Conservation (phyloP, 2,797 vertebrate genomes). For the Melanotaenia nigrans region DNA sequence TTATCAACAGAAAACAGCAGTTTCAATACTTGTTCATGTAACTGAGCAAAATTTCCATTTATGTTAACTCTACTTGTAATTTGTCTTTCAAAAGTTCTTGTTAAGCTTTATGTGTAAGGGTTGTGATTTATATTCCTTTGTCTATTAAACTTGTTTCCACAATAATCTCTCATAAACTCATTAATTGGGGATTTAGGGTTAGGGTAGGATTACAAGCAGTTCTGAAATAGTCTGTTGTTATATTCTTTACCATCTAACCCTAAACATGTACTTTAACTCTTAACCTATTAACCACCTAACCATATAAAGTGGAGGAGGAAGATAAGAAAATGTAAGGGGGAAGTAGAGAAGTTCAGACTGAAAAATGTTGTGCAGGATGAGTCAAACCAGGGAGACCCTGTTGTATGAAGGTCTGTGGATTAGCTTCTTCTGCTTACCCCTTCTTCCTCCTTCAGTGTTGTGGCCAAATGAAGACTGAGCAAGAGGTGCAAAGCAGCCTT, state of each 20-base stretch:
- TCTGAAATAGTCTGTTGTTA: too few relatives aligned
- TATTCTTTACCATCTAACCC: not conserved
- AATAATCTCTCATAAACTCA: not conserved
- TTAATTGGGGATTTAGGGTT: not conserved
- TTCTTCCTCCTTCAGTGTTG: not conserved
- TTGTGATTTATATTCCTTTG: not conserved
- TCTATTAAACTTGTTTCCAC: not conserved
- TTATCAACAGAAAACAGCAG: not conserved
- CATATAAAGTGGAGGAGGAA: not conserved
- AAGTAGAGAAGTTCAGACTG: not conserved
- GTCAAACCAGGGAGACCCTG: not conserved
- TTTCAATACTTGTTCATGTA: not conserved
- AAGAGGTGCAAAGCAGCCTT: not conserved
- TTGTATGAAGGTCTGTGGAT: not conserved
- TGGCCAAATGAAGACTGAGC: not conserved
- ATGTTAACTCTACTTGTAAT: not conserved
- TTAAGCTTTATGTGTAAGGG: not conserved
- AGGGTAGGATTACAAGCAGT: not conserved
- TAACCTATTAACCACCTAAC: not conserved
- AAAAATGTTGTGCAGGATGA: not conserved
- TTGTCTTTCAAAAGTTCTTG: not conserved
- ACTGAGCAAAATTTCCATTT: not conserved
- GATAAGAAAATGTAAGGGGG: not conserved
- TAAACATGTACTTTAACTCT: not conserved
- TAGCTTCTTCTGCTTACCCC: not conserved